phyloP scores from a whole-genome alignment of 1,140 invertebrate species.

The Drosophila malerkotliana region DNA sequence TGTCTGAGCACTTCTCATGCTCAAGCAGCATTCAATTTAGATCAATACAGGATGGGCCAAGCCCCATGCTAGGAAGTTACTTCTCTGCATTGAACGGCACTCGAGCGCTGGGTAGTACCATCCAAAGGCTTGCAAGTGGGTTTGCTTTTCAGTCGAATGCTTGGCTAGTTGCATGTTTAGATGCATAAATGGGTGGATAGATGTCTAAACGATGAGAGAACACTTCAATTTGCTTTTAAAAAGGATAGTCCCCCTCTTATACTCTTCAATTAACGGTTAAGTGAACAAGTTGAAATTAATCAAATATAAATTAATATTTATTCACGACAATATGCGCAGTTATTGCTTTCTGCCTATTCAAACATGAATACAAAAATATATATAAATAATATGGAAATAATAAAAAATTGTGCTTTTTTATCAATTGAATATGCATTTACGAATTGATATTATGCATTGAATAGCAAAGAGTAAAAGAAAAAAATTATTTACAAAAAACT shows the following conservation, averaged over 20 bases:
- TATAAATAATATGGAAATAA: too few relatives aligned
- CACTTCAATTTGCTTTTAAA: constrained; percentile 8
- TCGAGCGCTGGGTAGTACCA: constrained; percentile 60
- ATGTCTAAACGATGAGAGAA: constrained; percentile 42
- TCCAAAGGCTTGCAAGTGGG: constrained; percentile 53
- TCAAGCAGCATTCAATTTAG: constrained; percentile 73
- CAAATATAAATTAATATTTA: background rate
- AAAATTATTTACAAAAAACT: too few relatives aligned
- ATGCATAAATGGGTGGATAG: constrained; percentile 14
- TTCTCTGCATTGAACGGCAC: constrained; percentile 60
- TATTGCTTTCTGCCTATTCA: too few relatives aligned
- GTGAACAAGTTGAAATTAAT: background rate
- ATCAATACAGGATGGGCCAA: constrained; percentile 53
- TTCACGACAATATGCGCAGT: too few relatives aligned
- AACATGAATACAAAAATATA: too few relatives aligned
- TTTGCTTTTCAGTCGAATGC: constrained; percentile 68
- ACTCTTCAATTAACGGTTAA: constrained; percentile 5
- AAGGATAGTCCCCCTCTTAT: background rate
- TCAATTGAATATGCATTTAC: too few relatives aligned
- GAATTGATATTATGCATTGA: too few relatives aligned
- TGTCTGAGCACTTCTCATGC: constrained; percentile 31
- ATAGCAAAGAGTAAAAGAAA: too few relatives aligned
- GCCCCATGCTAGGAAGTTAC: constrained; percentile 42
- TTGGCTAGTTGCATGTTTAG: constrained; percentile 12
- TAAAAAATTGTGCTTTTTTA: too few relatives aligned